These are phyloP conservation scores for Macrosoma leucophasiata DNA, from an alignment of 2,888 invertebrate genomes.

Conservation along the genomic window DNA sequence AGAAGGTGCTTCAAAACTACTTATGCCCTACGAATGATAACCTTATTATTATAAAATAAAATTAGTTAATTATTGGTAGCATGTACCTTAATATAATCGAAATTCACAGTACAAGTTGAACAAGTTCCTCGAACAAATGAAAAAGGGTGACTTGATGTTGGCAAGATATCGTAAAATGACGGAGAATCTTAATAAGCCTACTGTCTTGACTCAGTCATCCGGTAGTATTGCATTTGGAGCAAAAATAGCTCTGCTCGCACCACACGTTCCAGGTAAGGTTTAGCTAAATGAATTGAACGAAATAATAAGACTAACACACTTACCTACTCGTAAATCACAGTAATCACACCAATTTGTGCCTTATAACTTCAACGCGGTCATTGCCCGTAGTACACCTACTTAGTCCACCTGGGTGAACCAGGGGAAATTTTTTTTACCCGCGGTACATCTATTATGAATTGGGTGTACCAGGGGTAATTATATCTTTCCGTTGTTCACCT, in stretches of 20 bases:
- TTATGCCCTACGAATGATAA: conserved; percentile 2
- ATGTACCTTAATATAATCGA: too few relatives aligned
- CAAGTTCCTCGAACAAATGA: conserved; percentile 61
- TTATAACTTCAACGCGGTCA: too few relatives aligned
- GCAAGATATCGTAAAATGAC: conserved; percentile 61
- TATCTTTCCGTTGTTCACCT: too few relatives aligned
- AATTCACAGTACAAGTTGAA: conserved; percentile 55
- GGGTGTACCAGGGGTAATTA: too few relatives aligned
- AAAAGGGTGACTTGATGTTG: conserved; percentile 58
- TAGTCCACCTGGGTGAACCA: too few relatives aligned
- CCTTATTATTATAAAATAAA: conserved; percentile 7
- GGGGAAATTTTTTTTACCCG: too few relatives aligned
- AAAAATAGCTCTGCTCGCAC: conserved; percentile 52
- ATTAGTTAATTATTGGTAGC: conserved; percentile 12
- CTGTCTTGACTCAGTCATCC: conserved; percentile 51
- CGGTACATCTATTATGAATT: too few relatives aligned
- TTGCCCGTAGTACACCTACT: too few relatives aligned
- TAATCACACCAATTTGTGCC: background rate
- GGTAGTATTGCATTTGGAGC: conserved; percentile 52
- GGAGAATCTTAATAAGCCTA: conserved; percentile 50
- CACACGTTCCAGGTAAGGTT: conserved; percentile 55
- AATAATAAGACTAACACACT: conserved; percentile 8
- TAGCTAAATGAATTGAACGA: conserved; percentile 17
- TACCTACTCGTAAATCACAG: conserved; percentile 5
- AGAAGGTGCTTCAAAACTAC: background rate